Conservation (phyloP, 1,140 invertebrate species). For the Drosophila grimshawi region DNA sequence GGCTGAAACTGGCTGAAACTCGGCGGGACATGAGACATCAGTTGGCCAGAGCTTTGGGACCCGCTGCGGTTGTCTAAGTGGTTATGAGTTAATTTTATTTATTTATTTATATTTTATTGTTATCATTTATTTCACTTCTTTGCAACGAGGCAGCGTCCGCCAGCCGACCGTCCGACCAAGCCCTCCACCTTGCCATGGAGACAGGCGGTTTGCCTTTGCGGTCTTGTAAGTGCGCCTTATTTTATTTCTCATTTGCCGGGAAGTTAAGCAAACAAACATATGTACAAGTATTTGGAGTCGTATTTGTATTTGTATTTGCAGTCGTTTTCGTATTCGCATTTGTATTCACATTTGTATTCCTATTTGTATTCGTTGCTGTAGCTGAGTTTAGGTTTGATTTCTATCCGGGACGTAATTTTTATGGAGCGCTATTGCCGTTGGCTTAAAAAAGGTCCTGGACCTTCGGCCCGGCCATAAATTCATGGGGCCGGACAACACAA, state of each 20-base stretch:
- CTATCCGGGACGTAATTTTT: conserved; percentile 52
- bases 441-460: conserved; percentile 35
- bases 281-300: conserved; percentile 19
- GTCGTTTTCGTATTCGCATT: conserved; percentile 22
- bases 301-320: not conserved
- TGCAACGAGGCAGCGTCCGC: not conserved
- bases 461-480: conserved; percentile 29
- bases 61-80: conserved; percentile 68
- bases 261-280: conserved; percentile 47
- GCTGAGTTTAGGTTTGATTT: conserved; percentile 36
- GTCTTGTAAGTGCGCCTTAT: conserved; percentile 50
- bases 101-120: conserved; percentile 83
- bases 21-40: conserved; percentile 24
- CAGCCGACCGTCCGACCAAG: not conserved
- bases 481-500: conserved; percentile 2
- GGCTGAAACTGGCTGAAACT: conserved; percentile 3
- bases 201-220: conserved; percentile 29
- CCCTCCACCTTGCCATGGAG: not conserved
- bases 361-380: conserved; percentile 22
- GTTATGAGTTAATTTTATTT: conserved; percentile 83
- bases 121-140: conserved; percentile 75
- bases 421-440: conserved; percentile 46
- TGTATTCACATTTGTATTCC: conserved; percentile 3
- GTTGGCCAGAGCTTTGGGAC: conserved; percentile 22
- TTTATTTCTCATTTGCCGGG: conserved; percentile 25